These are phyloP conservation scores for Lycia hirtaria DNA, from an alignment of 2,888 invertebrate species.

Conservation along the genomic window DNA sequence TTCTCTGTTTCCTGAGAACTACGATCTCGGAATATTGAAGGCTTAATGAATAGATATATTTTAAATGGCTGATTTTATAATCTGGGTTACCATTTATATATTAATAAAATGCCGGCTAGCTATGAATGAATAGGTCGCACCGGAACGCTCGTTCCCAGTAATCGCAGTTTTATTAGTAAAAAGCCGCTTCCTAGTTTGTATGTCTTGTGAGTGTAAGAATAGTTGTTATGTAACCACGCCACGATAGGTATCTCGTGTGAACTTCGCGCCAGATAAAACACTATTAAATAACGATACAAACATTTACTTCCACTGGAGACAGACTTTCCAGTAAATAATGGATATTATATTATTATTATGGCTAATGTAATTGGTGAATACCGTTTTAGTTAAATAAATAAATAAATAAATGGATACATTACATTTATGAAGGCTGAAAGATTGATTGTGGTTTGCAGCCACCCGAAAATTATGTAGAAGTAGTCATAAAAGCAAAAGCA, in stretches of 20 bases:
- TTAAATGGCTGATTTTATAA: too few species aligned
- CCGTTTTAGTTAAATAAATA: too few species aligned
- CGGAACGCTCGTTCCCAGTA: not conserved
- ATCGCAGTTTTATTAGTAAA: slow-evolving; percentile 11
- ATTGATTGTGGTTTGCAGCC: too few species aligned
- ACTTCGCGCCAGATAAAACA: slow-evolving; percentile 19
- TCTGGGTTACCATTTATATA: not conserved
- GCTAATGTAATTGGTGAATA: too few species aligned
- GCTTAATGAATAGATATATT: too few species aligned
- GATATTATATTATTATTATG: too few species aligned
- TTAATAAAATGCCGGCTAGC: not conserved
- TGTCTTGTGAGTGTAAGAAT: slow-evolving; percentile 17
- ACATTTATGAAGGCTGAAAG: too few species aligned
- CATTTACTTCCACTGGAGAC: slow-evolving; percentile 10
- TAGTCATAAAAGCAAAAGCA: too few species aligned
- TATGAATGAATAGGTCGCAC: slow-evolving; percentile 9
- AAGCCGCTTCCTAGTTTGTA: slow-evolving; percentile 17
- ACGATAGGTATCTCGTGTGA: slow-evolving; percentile 29
- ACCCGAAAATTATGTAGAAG: too few species aligned
- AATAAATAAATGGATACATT: too few species aligned
- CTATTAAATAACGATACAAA: slow-evolving; percentile 26
- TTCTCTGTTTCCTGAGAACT: too few species aligned
- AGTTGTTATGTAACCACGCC: slow-evolving; percentile 18
- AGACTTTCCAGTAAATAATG: slow-evolving; percentile 17
- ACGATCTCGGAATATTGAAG: too few species aligned